These are phyloP conservation scores for Diplosoma virens DNA, from an alignment of 23 tunicate species.

Conservation along the genomic window DNA sequence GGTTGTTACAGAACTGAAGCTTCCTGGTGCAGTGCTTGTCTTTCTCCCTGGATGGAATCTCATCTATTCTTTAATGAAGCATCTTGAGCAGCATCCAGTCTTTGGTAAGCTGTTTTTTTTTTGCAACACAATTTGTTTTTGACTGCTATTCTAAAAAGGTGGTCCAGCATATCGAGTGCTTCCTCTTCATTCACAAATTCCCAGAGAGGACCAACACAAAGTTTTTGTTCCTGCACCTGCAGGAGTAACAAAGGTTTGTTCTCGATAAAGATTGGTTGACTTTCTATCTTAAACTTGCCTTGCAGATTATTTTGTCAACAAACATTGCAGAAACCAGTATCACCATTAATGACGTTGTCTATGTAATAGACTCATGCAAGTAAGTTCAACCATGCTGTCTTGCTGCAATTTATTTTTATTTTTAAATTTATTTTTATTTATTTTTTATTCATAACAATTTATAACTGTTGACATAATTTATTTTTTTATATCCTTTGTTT, in stretches of 20 bases:
- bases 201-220: constrained; percentile 92
- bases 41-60: constrained; percentile 97
- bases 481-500: no score
- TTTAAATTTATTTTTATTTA: no score
- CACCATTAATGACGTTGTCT: constrained; percentile 89
- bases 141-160: constrained; percentile 46
- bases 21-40: constrained; percentile 82
- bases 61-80: constrained; percentile 77
- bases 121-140: not conserved
- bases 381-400: constrained; percentile 29
- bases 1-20: constrained; percentile 32
- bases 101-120: constrained; percentile 42
- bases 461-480: no score
- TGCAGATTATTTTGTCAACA: constrained; percentile 85
- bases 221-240: constrained; percentile 78
- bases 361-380: constrained; percentile 97
- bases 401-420: no score
- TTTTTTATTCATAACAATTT: no score
- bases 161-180: constrained; percentile 61
- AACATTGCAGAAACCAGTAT: constrained; percentile 96
- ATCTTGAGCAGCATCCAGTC: constrained; percentile 83
- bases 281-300: not conserved
- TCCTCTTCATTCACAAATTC: constrained; percentile 95
- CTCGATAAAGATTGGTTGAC: not conserved
- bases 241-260: constrained; percentile 79